A percentile compares a stretch with the other conserved stretches of the same genome.
These are phyloP conservation scores for Athrips mouffetella DNA, from an alignment of 2,888 invertebrate genomes.

Conservation along the genomic window DNA sequence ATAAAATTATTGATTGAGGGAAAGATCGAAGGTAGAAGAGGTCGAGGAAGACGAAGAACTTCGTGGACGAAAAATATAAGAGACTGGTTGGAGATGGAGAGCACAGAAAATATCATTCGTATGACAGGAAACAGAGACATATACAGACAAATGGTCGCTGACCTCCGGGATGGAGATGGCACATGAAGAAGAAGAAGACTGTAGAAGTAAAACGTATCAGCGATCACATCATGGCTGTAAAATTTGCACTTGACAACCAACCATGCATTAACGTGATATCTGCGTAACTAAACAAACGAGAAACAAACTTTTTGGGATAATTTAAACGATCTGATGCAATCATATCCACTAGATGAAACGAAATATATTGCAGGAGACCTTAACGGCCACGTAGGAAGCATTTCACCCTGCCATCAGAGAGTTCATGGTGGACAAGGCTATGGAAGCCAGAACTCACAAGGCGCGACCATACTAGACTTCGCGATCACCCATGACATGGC, in stretches of 20 bases:
- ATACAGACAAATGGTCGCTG: too few species aligned
- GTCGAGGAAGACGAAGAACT: too few species aligned
- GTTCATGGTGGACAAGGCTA: background rate
- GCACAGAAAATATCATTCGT: too few species aligned
- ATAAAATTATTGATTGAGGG: too few species aligned
- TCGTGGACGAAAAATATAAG: too few species aligned
- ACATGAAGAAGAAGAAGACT: too few species aligned
- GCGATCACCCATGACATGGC: background rate
- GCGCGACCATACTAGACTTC: background rate
- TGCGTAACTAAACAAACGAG: background rate
- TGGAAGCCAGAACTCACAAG: background rate
- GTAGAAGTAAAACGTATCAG: background rate
- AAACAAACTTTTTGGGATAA: background rate
- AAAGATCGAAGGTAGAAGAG: too few species aligned
- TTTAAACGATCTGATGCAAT: slow-evolving; percentile 3
- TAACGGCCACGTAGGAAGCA: slow-evolving; percentile 12
- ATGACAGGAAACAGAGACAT: too few species aligned
- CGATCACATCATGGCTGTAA: background rate
- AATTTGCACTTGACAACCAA: slow-evolving; percentile 4
- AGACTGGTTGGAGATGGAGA: too few species aligned
- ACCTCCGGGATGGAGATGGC: too few species aligned
- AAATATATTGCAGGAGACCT: slow-evolving; percentile 15
- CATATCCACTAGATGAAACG: slow-evolving; percentile 6
- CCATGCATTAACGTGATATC: background rate
- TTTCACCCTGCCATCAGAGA: too few species aligned